Evolutionary conservation across 2,888 invertebrate species (phyloP).

Genomic region (Trichogramma dendrolimi): DNA sequence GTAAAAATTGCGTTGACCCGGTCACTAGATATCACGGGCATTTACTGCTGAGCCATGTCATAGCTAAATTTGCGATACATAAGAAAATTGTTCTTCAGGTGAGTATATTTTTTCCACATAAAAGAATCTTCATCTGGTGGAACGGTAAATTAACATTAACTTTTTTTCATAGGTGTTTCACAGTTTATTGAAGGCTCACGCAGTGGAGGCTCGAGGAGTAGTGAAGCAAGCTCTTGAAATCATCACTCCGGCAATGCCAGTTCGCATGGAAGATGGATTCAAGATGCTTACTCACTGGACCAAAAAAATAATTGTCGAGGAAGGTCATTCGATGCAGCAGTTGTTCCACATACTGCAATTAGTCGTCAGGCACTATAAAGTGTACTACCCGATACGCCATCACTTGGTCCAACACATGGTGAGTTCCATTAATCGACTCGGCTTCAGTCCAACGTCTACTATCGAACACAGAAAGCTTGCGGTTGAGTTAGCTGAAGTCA

Average conservation of each 20-base stretch:
- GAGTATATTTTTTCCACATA: background rate
- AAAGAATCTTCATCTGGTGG: background rate
- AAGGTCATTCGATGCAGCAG: slow-evolving; percentile 94
- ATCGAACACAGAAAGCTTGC: slow-evolving; percentile 89
- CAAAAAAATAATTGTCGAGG: slow-evolving; percentile 96
- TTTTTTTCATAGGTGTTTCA: slow-evolving; percentile 90
- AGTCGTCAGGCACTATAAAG: slow-evolving; percentile 91
- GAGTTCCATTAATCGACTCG: slow-evolving; percentile 86
- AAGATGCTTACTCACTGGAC: slow-evolving; percentile 98
- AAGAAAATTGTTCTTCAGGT: slow-evolving; percentile 89
- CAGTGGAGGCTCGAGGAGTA: slow-evolving; percentile 88
- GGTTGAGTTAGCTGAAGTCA: slow-evolving; percentile 93
- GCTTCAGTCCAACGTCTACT: slow-evolving; percentile 81
- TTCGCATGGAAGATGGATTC: slow-evolving; percentile 92
- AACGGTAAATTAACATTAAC: background rate
- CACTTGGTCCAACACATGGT: slow-evolving; percentile 93
- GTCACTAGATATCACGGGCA: slow-evolving; percentile 97
- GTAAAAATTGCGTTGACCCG: slow-evolving; percentile 93
- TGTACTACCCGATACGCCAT: slow-evolving; percentile 95
- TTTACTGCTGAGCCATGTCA: slow-evolving; percentile 89
- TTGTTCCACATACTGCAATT: slow-evolving; percentile 92
- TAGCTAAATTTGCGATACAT: slow-evolving; percentile 96
- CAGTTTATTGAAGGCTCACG: slow-evolving; percentile 85
- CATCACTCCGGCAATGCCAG: slow-evolving; percentile 92
- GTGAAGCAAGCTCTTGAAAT: slow-evolving; percentile 95